A percentile compares a stretch with the other conserved stretches of the same genome.
Evolutionary conservation across 2,113 vertebrate genomes (phyloP).

Genomic region (Sinocyclocheilus anshuiensis): DNA sequence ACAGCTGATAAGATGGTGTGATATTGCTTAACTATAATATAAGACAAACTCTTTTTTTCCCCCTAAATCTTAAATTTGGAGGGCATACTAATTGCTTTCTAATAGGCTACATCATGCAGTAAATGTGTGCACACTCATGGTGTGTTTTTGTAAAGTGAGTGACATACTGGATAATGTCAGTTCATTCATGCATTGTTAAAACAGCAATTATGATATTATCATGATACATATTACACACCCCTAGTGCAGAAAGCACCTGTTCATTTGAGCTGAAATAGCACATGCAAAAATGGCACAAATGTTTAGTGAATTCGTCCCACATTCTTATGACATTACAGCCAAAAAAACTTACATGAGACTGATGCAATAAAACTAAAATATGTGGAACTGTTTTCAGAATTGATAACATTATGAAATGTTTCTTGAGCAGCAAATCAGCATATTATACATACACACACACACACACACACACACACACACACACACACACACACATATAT

Average conservation of each 20-base stretch:
- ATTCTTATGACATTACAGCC: neutral
- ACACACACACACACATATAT: too few species aligned
- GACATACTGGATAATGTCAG: neutral
- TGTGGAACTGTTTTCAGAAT: too few species aligned
- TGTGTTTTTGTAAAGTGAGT: neutral
- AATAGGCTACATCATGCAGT: too few species aligned
- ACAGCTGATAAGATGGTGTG: neutral
- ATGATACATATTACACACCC: neutral
- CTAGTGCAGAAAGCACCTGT: too few species aligned
- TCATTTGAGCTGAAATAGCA: neutral
- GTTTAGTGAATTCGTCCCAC: neutral
- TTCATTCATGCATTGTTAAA: neutral
- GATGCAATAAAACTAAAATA: neutral
- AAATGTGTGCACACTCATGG: neutral
- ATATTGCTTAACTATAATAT: neutral
- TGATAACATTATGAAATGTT: too few species aligned
- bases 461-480: too few species aligned
- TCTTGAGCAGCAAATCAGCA: too few species aligned
- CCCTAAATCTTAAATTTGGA: neutral
- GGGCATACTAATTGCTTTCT: neutral
- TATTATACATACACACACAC: too few species aligned
- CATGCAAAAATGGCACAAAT: neutral
- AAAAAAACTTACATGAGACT: neutral
- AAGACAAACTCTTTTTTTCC: neutral
- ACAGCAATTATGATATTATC: too few species aligned